These are phyloP conservation scores for Selenia dentaria DNA, from an alignment of 2,888 invertebrate genomes.

Conservation along the genomic window DNA sequence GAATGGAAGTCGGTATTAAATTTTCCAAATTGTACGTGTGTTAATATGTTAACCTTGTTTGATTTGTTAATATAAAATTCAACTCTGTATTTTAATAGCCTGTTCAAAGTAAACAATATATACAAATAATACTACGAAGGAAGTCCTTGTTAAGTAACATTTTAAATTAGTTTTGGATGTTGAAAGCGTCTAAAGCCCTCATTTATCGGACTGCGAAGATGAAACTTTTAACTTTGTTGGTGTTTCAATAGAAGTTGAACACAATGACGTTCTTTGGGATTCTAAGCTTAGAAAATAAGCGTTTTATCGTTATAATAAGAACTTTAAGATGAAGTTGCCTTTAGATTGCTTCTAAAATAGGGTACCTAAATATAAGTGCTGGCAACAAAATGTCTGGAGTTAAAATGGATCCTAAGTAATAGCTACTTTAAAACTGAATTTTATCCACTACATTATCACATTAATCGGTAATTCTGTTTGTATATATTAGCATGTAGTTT, in stretches of 20 bases:
- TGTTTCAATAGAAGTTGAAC: slow-evolving; percentile 33
- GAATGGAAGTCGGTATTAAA: no score
- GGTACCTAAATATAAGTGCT: not conserved
- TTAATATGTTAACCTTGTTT: no score
- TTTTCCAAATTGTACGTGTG: no score
- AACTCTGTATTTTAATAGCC: no score
- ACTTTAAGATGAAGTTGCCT: slow-evolving; percentile 9
- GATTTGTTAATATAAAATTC: no score
- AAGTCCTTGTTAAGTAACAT: slow-evolving; percentile 17
- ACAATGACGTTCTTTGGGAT: slow-evolving; percentile 35
- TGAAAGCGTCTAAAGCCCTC: slow-evolving; percentile 23
- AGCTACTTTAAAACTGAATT: no score
- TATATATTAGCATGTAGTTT: no score
- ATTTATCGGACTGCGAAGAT: slow-evolving; percentile 35
- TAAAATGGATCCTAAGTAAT: not conserved
- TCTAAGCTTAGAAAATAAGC: slow-evolving; percentile 34
- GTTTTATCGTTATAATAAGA: slow-evolving; percentile 21
- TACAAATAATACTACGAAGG: not conserved
- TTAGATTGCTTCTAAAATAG: slow-evolving; percentile 3
- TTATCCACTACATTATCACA: no score
- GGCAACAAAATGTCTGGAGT: not conserved
- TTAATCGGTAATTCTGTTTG: no score
- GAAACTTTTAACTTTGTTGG: slow-evolving; percentile 40
- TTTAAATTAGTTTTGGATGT: slow-evolving; percentile 24
- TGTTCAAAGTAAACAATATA: not conserved